A percentile compares a stretch with the other conserved stretches of the same genome.
These are phyloP conservation scores for Nylanderia fulva DNA, from an alignment of 1,140 invertebrate species.

Conservation along the genomic window DNA sequence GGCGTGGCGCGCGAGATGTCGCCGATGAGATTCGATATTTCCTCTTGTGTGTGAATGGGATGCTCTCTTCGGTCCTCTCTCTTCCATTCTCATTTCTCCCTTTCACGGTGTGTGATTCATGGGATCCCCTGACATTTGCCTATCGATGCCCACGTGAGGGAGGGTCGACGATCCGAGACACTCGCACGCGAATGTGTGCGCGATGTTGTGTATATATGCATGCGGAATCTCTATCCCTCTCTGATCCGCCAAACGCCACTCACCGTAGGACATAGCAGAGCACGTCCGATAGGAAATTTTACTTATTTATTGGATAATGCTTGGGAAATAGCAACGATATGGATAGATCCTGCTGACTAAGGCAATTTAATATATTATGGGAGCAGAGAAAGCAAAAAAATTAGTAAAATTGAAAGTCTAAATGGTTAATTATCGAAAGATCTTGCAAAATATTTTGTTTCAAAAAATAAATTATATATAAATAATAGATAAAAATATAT, in stretches of 20 bases:
- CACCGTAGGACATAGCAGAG: background rate
- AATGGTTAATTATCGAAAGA: background rate
- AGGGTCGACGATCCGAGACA: conserved; percentile 63
- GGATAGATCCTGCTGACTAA: background rate
- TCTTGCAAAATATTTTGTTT: background rate
- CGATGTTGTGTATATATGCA: conserved; percentile 6
- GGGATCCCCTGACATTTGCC: conserved; percentile 79
- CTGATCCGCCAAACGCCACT: conserved; percentile 54
- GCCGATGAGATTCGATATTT: conserved; percentile 49
- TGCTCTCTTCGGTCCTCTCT: conserved; percentile 52
- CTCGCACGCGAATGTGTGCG: conserved; percentile 20
- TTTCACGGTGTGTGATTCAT: conserved; percentile 73
- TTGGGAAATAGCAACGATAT: conserved; percentile 1
- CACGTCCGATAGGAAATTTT: conserved; percentile 2
- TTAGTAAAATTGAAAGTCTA: background rate
- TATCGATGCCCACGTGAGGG: conserved; percentile 68
- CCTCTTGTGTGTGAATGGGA: conserved; percentile 67
- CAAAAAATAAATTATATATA: background rate
- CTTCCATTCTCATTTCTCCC: conserved; percentile 44
- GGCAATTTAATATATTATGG: background rate
- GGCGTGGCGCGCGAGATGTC: conserved; percentile 45
- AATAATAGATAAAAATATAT: background rate
- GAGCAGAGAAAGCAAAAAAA: background rate
- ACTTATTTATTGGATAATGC: conserved; percentile 1
- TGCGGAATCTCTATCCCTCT: conserved; percentile 48